Base-by-base conservation (phyloP, 2,888 invertebrate species). In the Teleogryllus oceanicus region DNA sequence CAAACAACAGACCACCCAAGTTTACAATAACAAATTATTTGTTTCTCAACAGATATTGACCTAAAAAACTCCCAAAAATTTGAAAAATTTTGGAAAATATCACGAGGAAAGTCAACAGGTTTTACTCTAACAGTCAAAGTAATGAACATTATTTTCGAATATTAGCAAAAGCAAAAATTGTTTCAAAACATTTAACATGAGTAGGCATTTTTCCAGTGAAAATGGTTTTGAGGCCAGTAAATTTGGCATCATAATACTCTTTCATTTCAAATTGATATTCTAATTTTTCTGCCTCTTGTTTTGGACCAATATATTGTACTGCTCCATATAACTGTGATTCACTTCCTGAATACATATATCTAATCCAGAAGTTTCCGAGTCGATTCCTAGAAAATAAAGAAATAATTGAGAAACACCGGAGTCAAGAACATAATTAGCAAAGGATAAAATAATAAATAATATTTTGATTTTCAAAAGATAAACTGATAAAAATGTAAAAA, bases 301-400 rank as follows among this genome's bases (percentile, higher is more conserved):
- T 62, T 62, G 62, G 62, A 8, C 62, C 62, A 62, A 62, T 62
- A 8, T 62, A 62, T 62, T 62, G 62, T 18, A 62, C 62, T 62
- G 62, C 62, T 62, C 62, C 62, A 62, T 62, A 62, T n/a, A 62
- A 62, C n/a, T 62, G 62, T n/a, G n/a, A 18, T 62, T 62, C 62
- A 18, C 8, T 62, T 62, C 5, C 62, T 13, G 62, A 62, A n/a
- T 62, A 62, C 62, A 62, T 62, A 62, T 62, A 62, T 62, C 11
- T 62, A 16, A 62, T n/a, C 62, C 62, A 62, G 62, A 62, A 62
- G n/a, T 62, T n/a, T n/a, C 62, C 62, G 8, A 18, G n/a, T 4
- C n/a, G 13, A n/a, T 62, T 62, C n/a, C 62, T 62, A n/a, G 62
- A 62, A 62, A 62, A 62, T 37, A 37, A 37, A 8, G 8, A 37